Base-by-base conservation (phyloP, 2,113 vertebrate genomes). In the Ammodytes dubius region DNA sequence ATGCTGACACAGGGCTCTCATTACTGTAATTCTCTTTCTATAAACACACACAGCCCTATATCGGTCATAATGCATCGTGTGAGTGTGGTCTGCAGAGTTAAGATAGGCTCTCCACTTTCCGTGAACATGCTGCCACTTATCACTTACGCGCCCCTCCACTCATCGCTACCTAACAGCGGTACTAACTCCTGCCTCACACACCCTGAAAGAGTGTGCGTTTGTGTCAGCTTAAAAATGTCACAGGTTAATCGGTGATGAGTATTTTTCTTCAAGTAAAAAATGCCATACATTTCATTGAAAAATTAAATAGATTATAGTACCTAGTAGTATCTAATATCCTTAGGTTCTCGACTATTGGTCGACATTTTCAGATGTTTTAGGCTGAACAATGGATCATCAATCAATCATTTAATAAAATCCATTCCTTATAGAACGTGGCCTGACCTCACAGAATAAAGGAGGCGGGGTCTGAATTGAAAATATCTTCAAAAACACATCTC, bases 1-100 rank as follows among this genome's bases (percentile, higher is more conserved):
- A 76, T 89, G 87, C 87, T 87, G 91, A 92, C 87, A 87, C 79
- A 85, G 82, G 79, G 82, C 89, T 89, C 87, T 93, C 89, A 93
- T 93, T 94, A 92, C 87, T 84, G 86, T 91, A 93, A 91, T 90
- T 91, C 85, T 88, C 63, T 73, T 54, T 83, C 74, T 79, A 46
- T 39, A 60, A 65, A 70, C 71, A 63, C 64, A 63, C 86, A 60
- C 70, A 60, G 40, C n/a, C 52, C 27, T 58, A 46, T 42, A 46
- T 72, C 53, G 58, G 19, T 70, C 42, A 43, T 71, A 56, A 47
- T 56, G n/a, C 19, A 4, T 2, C 74, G 78, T 77, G 78, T 81
- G 74, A 86, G 89, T 89, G 86, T 84, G 88, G 72, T 82, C 79
- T 89, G 61, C 59, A 74, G 64, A 77, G 73, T 70, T 27, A 69